Conservation (phyloP, 2,888 invertebrate genomes). For the Drosophila monieri region DNA sequence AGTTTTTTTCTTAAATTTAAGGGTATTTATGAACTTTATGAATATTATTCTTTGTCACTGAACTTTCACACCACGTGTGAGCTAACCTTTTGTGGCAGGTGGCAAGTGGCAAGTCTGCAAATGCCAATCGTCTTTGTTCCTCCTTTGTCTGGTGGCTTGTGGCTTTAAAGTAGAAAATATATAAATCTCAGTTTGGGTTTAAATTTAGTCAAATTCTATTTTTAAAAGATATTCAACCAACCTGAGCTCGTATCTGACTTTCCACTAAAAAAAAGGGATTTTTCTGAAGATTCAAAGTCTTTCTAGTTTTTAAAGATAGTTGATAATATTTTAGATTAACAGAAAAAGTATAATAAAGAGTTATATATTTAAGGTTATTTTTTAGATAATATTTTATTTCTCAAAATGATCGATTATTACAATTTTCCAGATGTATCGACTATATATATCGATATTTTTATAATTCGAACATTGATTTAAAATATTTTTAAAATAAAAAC, state of each 20-base stretch:
- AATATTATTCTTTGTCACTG: not conserved
- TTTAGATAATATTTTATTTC: too few relatives aligned
- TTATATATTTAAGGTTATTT: too few relatives aligned
- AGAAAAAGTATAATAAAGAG: too few relatives aligned
- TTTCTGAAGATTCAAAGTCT: too few relatives aligned
- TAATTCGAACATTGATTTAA: too few relatives aligned
- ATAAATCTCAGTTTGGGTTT: slow-evolving; percentile 16
- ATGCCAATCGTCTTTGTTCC: slow-evolving; percentile 23
- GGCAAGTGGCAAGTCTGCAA: not conserved
- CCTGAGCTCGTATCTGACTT: slow-evolving; percentile 13
- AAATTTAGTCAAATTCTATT: slow-evolving; percentile 28
- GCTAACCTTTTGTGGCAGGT: slow-evolving; percentile 15
- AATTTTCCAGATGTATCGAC: too few relatives aligned
- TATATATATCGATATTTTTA: too few relatives aligned
- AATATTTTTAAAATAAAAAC: too few relatives aligned
- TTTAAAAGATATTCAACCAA: slow-evolving; percentile 6
- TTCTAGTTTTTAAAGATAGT: too few relatives aligned
- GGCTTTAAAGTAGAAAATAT: not conserved
- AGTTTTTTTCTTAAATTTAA: not conserved
- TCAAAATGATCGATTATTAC: too few relatives aligned
- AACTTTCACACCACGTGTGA: slow-evolving; percentile 34
- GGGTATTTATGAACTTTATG: not conserved
- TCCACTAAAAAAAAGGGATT: slow-evolving; percentile 5
- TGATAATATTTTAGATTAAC: too few relatives aligned
- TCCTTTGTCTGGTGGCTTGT: not conserved